A percentile compares a stretch with the other conserved stretches of the same genome.
Conservation (phyloP, 2,888 invertebrate species). For the Zygaena filipendulae region DNA sequence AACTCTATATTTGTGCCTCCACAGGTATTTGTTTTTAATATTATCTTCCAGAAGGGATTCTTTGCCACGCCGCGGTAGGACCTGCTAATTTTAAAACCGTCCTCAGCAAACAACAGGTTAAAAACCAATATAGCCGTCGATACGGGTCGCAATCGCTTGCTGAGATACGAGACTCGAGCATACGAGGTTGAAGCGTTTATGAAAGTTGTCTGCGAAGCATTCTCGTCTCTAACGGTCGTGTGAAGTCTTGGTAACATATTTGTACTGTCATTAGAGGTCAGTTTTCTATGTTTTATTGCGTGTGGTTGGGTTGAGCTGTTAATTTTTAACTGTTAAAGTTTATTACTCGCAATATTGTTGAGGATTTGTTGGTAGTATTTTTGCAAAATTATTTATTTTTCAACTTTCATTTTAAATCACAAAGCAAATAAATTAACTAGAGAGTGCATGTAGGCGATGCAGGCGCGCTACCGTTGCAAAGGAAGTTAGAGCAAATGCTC, state of each 20-base stretch:
- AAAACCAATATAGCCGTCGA: constrained; percentile 33
- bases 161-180: neutral
- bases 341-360: too few species aligned
- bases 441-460: too few species aligned
- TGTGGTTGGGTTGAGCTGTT: constrained; percentile 24
- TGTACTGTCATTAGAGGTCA: constrained; percentile 36
- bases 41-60: constrained; percentile 27
- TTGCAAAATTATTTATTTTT: too few species aligned
- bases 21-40: constrained; percentile 27
- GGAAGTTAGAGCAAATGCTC: too few species aligned
- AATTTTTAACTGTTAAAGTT: constrained; percentile 25
- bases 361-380: too few species aligned
- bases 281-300: constrained; percentile 40
- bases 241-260: constrained; percentile 36
- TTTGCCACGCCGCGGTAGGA: constrained; percentile 54
- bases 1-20: too few species aligned
- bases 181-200: constrained; percentile 3
- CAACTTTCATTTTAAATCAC: too few species aligned
- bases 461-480: too few species aligned
- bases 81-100: constrained; percentile 49
- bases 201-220: constrained; percentile 16
- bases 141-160: constrained; percentile 25
- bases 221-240: constrained; percentile 20
- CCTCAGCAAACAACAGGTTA: constrained; percentile 44
- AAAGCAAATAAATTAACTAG: too few species aligned